Conservation (phyloP, 2,888 invertebrate species). For the Latheticus oryzae region DNA sequence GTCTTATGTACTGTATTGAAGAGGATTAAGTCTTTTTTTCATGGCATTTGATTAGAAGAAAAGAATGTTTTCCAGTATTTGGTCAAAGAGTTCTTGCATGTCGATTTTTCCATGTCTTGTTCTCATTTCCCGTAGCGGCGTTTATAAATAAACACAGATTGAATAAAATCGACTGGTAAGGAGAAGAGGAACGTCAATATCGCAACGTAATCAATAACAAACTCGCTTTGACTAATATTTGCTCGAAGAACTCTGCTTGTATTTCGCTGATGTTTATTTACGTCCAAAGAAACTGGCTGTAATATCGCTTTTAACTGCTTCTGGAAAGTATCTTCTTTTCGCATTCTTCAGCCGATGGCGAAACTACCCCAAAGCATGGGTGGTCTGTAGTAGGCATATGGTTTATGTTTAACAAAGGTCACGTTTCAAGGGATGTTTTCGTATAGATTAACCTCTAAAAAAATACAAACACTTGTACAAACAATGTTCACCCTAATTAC, state of each 20-base stretch:
- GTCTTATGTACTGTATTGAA: too few species aligned
- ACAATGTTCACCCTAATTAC: slow-evolving; percentile 35
- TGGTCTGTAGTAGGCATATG: slow-evolving; percentile 26
- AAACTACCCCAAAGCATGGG: slow-evolving; percentile 33
- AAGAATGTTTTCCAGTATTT: too few species aligned
- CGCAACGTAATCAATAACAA: slow-evolving; percentile 52
- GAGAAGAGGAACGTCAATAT: slow-evolving; percentile 48
- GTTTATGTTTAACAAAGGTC: slow-evolving; percentile 33
- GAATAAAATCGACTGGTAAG: slow-evolving; percentile 42
- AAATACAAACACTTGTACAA: slow-evolving; percentile 38
- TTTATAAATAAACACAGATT: slow-evolving; percentile 43
- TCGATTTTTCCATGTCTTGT: too few species aligned
- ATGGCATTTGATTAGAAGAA: too few species aligned
- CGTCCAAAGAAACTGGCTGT: slow-evolving; percentile 45
- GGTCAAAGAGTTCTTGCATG: not conserved
- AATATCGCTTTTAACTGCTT: slow-evolving; percentile 49
- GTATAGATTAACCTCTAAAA: slow-evolving; percentile 12
- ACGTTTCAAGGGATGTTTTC: slow-evolving; percentile 24
- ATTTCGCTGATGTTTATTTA: slow-evolving; percentile 52
- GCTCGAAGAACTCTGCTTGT: slow-evolving; percentile 52
- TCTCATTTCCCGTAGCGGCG: slow-evolving; percentile 21
- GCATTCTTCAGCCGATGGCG: slow-evolving; percentile 20
- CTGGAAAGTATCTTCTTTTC: slow-evolving; percentile 46
- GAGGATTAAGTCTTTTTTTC: too few species aligned
- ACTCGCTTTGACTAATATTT: slow-evolving; percentile 54